Evolutionary conservation across 2,113 vertebrate species (phyloP).

Genomic region (Oryzias curvinotus): DNA sequence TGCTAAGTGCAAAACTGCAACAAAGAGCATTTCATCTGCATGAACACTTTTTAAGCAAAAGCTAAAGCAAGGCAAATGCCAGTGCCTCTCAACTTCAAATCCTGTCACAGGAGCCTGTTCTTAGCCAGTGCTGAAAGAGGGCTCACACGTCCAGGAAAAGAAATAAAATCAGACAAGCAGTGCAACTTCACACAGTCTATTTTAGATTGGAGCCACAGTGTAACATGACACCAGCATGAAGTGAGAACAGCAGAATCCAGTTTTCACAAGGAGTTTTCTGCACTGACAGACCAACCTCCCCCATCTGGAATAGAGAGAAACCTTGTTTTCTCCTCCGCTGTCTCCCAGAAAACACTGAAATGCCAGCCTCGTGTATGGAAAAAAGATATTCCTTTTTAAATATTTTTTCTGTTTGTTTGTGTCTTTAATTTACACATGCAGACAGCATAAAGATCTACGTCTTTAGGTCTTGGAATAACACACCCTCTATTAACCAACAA

Average conservation of each 20-base stretch:
- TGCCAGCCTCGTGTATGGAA: not conserved
- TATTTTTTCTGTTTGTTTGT: too few species aligned
- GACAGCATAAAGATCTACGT: too few species aligned
- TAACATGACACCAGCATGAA: slow-evolving; percentile 19
- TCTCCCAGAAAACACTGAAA: not conserved
- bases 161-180: slow-evolving; percentile 22
- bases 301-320: not conserved
- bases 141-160: slow-evolving; percentile 38
- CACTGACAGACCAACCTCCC: not conserved
- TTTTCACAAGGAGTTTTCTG: slow-evolving; percentile 16
- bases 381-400: too few species aligned
- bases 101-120: slow-evolving; percentile 19
- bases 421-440: too few species aligned
- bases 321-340: not conserved
- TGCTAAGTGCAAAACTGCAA: slow-evolving; percentile 17
- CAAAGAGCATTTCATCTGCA: not conserved
- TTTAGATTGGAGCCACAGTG: slow-evolving; percentile 31
- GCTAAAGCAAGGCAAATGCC: slow-evolving; percentile 10
- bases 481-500: too few species aligned
- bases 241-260: not conserved
- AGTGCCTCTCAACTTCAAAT: slow-evolving; percentile 27
- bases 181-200: slow-evolving; percentile 60
- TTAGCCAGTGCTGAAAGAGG: slow-evolving; percentile 1
- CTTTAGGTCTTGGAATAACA: too few species aligned
- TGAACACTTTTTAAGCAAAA: slow-evolving; percentile 26